Percentiles rank a stretch among this genome's conserved stretches.
phyloP scores from a whole-genome alignment of 2,888 invertebrate species.

The Osmoderma eremita region DNA sequence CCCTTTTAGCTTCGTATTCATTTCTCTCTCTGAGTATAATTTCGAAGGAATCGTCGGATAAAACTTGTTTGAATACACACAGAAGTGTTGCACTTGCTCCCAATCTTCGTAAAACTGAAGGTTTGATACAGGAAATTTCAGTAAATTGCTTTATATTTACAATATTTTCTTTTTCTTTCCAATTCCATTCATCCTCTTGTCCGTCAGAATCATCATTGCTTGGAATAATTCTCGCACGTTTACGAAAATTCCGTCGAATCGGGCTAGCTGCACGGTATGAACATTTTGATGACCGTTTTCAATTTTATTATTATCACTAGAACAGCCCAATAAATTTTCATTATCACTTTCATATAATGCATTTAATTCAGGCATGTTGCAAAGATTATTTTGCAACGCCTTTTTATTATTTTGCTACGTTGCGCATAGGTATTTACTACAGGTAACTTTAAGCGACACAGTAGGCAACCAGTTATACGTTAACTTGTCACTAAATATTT shows the following conservation, averaged over 20 bases:
- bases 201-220: no score
- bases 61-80: neutral
- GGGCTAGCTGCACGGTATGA: neutral
- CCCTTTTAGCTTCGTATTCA: neutral
- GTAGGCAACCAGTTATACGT: no score
- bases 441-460: no score
- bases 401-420: no score
- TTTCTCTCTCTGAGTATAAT: neutral
- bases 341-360: no score
- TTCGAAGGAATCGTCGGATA: neutral
- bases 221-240: neutral
- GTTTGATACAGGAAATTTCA: neutral
- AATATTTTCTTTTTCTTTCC: neutral
- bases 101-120: neutral
- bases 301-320: neutral
- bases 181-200: no score
- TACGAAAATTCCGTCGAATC: neutral
- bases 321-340: neutral
- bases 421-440: no score
- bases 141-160: neutral
- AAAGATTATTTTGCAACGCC: neutral
- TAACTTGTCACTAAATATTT: no score
- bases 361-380: neutral
- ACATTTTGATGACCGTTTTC: neutral
- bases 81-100: neutral